These are phyloP conservation scores for Euzophera pinguis DNA, from an alignment of 2,888 invertebrate species.

Conservation along the genomic window DNA sequence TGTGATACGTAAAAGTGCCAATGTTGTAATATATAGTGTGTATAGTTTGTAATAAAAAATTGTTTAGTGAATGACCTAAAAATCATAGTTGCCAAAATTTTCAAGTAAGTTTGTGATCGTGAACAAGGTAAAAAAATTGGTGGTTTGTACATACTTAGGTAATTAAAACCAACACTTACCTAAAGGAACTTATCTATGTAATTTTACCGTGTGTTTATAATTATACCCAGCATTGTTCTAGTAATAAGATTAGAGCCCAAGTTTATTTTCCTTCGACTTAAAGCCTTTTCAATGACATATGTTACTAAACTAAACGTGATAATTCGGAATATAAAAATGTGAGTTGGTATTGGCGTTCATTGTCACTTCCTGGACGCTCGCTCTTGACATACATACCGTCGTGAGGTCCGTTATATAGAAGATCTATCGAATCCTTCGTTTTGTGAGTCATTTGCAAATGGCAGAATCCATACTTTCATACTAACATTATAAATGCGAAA, in stretches of 20 bases:
- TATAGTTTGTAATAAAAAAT: background rate
- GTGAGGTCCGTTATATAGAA: background rate
- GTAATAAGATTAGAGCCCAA: too few species aligned
- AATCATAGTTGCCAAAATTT: background rate
- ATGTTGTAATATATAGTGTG: background rate
- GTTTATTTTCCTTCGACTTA: too few species aligned
- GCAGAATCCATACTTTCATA: too few species aligned
- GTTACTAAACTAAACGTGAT: background rate
- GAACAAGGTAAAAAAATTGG: too few species aligned
- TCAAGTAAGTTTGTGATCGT: background rate
- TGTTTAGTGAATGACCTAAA: background rate
- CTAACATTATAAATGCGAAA: too few species aligned
- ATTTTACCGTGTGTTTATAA: too few species aligned
- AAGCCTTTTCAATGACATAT: background rate
- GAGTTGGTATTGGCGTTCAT: background rate
- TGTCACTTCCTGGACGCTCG: background rate
- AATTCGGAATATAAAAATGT: background rate
- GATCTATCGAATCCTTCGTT: background rate
- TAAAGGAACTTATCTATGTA: too few species aligned
- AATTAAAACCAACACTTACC: too few species aligned
- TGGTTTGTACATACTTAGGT: too few species aligned
- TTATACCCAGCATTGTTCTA: too few species aligned
- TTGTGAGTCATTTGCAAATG: background rate
- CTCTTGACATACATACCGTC: conserved; percentile 1
- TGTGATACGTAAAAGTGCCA: conserved; percentile 7